Evolutionary conservation across 2,888 invertebrate species (phyloP).

Genomic region (Papilio gigon): DNA sequence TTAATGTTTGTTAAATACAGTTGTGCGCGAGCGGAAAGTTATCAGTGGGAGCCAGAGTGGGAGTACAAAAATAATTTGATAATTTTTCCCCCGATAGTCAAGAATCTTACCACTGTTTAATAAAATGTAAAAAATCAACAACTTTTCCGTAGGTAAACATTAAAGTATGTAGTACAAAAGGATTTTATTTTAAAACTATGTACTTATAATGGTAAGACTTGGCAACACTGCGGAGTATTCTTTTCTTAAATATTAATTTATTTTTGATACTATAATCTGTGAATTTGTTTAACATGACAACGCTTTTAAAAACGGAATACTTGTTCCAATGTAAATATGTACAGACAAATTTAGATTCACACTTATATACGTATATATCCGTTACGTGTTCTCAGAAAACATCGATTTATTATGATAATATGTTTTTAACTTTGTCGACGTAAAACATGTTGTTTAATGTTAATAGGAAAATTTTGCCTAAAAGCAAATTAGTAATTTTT

Average conservation of each 20-base stretch:
- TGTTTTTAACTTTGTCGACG: slow-evolving; percentile 7
- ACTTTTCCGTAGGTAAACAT: no score
- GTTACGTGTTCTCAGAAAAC: slow-evolving; percentile 33
- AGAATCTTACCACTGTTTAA: no score
- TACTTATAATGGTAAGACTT: background rate
- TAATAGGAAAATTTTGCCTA: background rate
- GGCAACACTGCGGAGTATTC: background rate
- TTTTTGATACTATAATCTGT: background rate
- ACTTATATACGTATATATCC: slow-evolving; percentile 22
- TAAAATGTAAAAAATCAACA: no score
- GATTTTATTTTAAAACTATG: no score
- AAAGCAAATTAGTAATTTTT: background rate
- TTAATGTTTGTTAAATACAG: slow-evolving; percentile 30
- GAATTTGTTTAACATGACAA: slow-evolving; percentile 3
- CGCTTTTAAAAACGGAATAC: background rate
- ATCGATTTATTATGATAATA: slow-evolving; percentile 22
- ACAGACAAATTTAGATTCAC: slow-evolving; percentile 10
- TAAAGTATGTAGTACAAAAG: no score
- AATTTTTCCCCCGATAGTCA: no score
- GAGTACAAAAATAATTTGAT: no score
- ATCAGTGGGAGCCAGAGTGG: slow-evolving; percentile 1
- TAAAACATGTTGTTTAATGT: slow-evolving; percentile 22
- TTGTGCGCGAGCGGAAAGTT: slow-evolving; percentile 9
- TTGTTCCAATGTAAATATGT: slow-evolving; percentile 20
- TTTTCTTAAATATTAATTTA: slow-evolving; percentile 11